Base-by-base conservation (phyloP, 1,140 invertebrate genomes). In the Reticulitermes speratus region DNA sequence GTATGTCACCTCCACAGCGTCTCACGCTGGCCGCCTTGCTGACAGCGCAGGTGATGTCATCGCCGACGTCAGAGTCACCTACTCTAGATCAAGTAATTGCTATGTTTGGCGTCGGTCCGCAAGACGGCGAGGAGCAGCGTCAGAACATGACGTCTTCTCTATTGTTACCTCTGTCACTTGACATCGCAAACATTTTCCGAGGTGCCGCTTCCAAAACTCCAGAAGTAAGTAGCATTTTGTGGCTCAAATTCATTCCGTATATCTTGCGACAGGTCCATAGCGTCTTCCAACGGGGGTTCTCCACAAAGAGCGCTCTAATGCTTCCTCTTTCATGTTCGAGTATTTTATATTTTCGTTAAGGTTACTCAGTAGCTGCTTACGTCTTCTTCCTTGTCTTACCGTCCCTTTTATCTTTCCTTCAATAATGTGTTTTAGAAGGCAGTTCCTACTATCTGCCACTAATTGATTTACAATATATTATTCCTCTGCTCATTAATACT, bases 161-260 rank as follows among this genome's bases (percentile, higher is more conserved):
- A 3, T 91, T 94, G 90, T 88, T 95, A 69, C 94, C 94, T 44
- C 94, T 95, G 87, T 92, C 93, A 84, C 91, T 92, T 87, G 94
- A 95, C 88, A 93, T 94, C 87, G 94, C 94, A 1, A 94, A 94
- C 88, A 91, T 94, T 69, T 92, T 95, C 75, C 90, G 90, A 83
- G 91, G 90, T 85, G 90, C 92, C 0, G 90, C 91, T 11, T 19
- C 65, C 3, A 44, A 85, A 23, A 45, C 84, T 1, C 44, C 44
- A 52, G 48, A 52, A 1, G 84, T 45, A 23, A 45, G 44, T 38
- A 12, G 7, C 32, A 44, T 19, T 19, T 23, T 7, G 19, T 21
- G 38, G 38, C 38, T 38, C 38, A 7, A 23, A 25, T 7, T 30
- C 30, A 2, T 30, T 23, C 69, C 7, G 69, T 30, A 6, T 75